Evolutionary conservation across 1,140 invertebrate genomes (phyloP), one percentile per base, ranked within the genome.

Genomic region (Muscidifurax raptorellus): DNA sequence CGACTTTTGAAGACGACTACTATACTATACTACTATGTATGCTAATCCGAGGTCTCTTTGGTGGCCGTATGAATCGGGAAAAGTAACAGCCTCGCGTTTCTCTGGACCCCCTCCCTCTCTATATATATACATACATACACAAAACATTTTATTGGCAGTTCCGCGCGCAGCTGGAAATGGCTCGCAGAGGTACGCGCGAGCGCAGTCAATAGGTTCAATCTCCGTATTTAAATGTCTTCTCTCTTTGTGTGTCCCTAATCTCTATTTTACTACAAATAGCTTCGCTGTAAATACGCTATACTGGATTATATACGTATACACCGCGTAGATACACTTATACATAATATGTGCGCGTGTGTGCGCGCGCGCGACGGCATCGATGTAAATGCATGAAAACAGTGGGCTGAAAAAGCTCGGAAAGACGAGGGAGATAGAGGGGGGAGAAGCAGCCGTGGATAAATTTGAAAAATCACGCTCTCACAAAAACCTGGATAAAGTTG

Each of bases 241-340:
- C 6, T 59, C 52, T 59, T 67, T 77, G 4, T 76, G 6, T 69
- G 2, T 77, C 40, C 77, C 72, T 85, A 36, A 85, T 81, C 74
- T 82, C 44, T 85, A n/a, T 82, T 78, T 75, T 85, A 74, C 32
- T 15, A 36, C 18, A 30, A 66, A 28, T 81, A 82, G 75, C 74
- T 82, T 78, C 30, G 32, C 75, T 85, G 84, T 85, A 85, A 64
- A 85, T 82, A 79, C 75, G n/a, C n/a, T n/a, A n/a, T n/a, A 82
- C 84, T 82, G 40, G 40, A 85, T 59, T 59, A 59, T 59, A 47
- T 10, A 2, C 44, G 7, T 40, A 3, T 12, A 78, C 81, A 36
- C 79, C 32, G 13, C 12, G 52, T 59, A 59, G 52, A 59, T 18
- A 18, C 52, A n/a, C 18, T 59, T 59, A 13, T 47, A 7, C 40